phyloP scores from a whole-genome alignment of 1,140 invertebrate species.

The Lucilia sericata region DNA sequence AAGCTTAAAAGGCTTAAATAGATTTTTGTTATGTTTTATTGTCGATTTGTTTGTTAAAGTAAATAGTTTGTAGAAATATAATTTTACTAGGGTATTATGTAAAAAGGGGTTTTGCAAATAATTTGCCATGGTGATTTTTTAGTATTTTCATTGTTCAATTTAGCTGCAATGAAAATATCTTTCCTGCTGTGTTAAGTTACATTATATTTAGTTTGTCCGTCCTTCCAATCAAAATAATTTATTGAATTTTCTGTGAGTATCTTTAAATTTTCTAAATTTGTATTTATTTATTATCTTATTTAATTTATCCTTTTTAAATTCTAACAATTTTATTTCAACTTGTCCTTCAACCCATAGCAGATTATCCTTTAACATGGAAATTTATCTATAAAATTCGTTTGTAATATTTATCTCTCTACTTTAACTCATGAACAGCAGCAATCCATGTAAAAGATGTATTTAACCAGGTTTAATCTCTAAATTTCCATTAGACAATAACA shows the following conservation, averaged over 20 bases:
- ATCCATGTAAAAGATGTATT: background rate
- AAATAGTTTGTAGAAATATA: background rate
- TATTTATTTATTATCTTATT: too few species aligned
- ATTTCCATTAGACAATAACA: constrained; percentile 31
- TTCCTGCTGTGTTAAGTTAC: too few species aligned
- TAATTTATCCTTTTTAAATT: too few species aligned
- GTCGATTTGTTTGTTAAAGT: background rate
- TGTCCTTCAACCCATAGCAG: too few species aligned
- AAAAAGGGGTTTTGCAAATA: background rate
- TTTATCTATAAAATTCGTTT: background rate
- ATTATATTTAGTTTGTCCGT: too few species aligned
- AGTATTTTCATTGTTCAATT: too few species aligned
- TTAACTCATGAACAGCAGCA: background rate
- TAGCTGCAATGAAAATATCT: too few species aligned
- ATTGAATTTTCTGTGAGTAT: too few species aligned
- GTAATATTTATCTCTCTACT: background rate
- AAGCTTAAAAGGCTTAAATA: constrained; percentile 14
- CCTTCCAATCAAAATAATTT: too few species aligned
- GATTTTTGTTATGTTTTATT: background rate
- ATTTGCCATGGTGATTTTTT: background rate
- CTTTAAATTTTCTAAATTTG: too few species aligned
- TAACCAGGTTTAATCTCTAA: constrained; percentile 40
- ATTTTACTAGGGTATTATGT: background rate
- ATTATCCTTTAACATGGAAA: too few species aligned
- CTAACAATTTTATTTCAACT: too few species aligned